phyloP scores from a whole-genome alignment of 1,140 invertebrate species.

The Caenorhabditis tropicalis region DNA sequence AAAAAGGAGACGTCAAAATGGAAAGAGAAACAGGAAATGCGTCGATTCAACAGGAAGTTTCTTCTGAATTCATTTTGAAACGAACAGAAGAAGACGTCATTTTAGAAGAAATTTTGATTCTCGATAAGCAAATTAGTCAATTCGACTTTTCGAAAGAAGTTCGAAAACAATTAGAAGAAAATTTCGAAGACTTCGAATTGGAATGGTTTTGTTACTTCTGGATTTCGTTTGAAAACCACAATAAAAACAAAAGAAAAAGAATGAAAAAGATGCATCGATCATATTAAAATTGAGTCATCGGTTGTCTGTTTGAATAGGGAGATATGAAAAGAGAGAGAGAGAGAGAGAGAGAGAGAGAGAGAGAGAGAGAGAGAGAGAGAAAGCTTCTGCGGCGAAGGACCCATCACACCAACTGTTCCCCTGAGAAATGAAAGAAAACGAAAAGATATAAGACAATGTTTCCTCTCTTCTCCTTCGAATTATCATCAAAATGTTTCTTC shows the following conservation, averaged over 20 bases:
- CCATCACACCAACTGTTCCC: slow-evolving; percentile 35
- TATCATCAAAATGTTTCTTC: slow-evolving; percentile 5
- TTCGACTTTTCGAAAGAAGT: no score
- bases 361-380: neutral
- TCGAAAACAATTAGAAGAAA: no score
- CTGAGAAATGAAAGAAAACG: neutral
- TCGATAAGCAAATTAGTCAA: no score
- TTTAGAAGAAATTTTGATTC: neutral
- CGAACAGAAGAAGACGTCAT: neutral
- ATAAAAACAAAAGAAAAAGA: neutral
- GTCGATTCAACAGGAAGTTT: slow-evolving; percentile 12
- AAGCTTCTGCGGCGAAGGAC: neutral
- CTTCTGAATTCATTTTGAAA: slow-evolving; percentile 2
- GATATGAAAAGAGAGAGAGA: no score
- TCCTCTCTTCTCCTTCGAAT: neutral
- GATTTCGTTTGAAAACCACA: slow-evolving; percentile 25
- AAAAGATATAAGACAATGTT: neutral
- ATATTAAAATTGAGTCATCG: slow-evolving; percentile 38
- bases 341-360: no score
- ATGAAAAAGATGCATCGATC: neutral
- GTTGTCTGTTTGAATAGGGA: neutral
- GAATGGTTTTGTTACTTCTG: no score
- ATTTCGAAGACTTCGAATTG: no score
- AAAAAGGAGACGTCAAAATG: neutral
- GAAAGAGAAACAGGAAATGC: slow-evolving; percentile 2